A percentile compares a stretch with the other conserved stretches of the same genome.
phyloP scores from a whole-genome alignment of 2,888 invertebrate species.

The Philereme vetulata region DNA sequence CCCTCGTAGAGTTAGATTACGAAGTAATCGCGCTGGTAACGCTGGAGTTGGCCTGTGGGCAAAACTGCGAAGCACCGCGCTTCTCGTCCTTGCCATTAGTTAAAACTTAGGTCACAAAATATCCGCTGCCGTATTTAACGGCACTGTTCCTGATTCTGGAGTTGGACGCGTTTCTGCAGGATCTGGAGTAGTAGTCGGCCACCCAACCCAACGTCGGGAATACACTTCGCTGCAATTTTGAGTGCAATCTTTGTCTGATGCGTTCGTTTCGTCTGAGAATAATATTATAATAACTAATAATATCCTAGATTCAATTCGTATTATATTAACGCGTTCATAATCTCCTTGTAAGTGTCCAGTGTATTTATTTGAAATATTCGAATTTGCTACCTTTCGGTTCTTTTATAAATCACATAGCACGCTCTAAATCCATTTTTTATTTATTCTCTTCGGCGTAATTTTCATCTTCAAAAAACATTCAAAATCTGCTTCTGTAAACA shows the following conservation, averaged over 20 bases:
- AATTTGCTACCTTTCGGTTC: no score
- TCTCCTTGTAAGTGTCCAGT: no score
- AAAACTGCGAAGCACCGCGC: not conserved
- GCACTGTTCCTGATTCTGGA: slow-evolving; percentile 8
- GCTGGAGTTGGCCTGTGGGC: no score
- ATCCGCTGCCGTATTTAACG: slow-evolving; percentile 16
- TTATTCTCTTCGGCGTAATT: no score
- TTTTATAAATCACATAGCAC: no score
- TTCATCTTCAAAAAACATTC: no score
- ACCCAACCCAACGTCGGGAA: not conserved
- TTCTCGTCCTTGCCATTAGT: slow-evolving; percentile 2
- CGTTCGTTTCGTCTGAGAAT: not conserved
- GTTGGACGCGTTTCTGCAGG: not conserved
- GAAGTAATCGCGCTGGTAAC: not conserved
- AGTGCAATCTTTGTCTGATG: slow-evolving; percentile 8
- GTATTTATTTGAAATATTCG: no score
- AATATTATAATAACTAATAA: no score
- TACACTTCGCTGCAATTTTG: slow-evolving; percentile 10
- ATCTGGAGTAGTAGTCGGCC: slow-evolving; percentile 9
- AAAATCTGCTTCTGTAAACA: no score
- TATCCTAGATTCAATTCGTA: no score
- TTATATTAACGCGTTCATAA: no score
- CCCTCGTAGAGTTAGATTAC: not conserved
- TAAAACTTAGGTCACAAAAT: slow-evolving; percentile 10
- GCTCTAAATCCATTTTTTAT: no score